These are phyloP conservation scores for Odontamblyopus rebecca DNA, from an alignment of 2,797 vertebrate species.

Conservation along the genomic window DNA sequence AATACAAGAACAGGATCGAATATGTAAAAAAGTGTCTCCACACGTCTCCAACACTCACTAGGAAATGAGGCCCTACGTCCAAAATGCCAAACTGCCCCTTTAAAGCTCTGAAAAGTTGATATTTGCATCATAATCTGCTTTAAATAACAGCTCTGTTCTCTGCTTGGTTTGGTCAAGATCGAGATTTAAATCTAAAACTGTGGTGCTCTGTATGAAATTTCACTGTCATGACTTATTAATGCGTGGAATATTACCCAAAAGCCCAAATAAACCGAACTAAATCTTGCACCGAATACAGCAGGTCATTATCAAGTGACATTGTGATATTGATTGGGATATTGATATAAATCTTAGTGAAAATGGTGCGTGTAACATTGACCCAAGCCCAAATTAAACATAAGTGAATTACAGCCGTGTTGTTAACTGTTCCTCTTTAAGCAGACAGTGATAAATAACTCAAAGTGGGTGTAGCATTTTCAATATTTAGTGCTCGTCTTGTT, in stretches of 20 bases:
- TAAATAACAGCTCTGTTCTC: neutral
- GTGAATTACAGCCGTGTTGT: neutral
- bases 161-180: neutral
- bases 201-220: neutral
- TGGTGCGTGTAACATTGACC: neutral
- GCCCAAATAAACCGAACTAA: neutral
- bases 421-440: slow-evolving; percentile 3
- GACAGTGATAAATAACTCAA: neutral
- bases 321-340: neutral
- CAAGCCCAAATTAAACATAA: slow-evolving; percentile 6
- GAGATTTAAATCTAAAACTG: neutral
- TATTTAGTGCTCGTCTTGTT: neutral
- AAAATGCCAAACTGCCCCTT: no score
- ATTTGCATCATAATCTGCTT: neutral
- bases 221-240: neutral
- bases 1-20: no score
- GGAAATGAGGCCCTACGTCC: no score
- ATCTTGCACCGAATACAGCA: slow-evolving; percentile 3
- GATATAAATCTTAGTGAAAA: neutral
- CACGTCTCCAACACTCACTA: no score
- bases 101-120: no score
- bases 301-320: neutral
- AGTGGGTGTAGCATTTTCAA: slow-evolving; percentile 5
- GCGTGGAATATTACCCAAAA: neutral
- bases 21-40: no score